These are phyloP conservation scores for Thysanoteuthis rhombus DNA, from an alignment of 2,888 invertebrate species.

Conservation along the genomic window DNA sequence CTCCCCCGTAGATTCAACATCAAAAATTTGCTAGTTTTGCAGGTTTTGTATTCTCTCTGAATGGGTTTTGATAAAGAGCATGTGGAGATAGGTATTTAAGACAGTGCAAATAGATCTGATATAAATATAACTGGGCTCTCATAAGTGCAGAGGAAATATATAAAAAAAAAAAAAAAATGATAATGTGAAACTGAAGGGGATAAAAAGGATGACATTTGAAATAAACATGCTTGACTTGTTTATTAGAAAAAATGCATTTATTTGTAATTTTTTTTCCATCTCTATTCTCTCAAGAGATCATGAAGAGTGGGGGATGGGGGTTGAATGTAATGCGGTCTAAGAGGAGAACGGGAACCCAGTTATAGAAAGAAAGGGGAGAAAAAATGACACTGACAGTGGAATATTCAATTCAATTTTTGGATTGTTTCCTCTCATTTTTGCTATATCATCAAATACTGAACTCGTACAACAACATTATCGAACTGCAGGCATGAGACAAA, in stretches of 20 bases:
- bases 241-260: background rate
- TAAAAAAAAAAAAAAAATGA: background rate
- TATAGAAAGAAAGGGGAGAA: background rate
- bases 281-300: background rate
- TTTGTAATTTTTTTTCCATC: background rate
- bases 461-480: background rate
- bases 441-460: slow-evolving; percentile 1
- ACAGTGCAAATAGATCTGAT: background rate
- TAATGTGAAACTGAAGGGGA: background rate
- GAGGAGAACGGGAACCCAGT: background rate
- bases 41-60: background rate
- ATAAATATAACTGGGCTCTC: background rate
- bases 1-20: background rate
- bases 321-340: background rate
- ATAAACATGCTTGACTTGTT: background rate
- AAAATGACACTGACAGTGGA: background rate
- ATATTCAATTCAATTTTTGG: background rate
- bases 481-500: slow-evolving; percentile 1
- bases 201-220: background rate
- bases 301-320: background rate
- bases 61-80: background rate
- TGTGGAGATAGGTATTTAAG: background rate
- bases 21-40: background rate
- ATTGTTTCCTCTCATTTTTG: background rate
- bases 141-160: background rate